These are phyloP conservation scores for Trileptium ribeirensis DNA, from an alignment of 2,888 invertebrate genomes.

Conservation along the genomic window DNA sequence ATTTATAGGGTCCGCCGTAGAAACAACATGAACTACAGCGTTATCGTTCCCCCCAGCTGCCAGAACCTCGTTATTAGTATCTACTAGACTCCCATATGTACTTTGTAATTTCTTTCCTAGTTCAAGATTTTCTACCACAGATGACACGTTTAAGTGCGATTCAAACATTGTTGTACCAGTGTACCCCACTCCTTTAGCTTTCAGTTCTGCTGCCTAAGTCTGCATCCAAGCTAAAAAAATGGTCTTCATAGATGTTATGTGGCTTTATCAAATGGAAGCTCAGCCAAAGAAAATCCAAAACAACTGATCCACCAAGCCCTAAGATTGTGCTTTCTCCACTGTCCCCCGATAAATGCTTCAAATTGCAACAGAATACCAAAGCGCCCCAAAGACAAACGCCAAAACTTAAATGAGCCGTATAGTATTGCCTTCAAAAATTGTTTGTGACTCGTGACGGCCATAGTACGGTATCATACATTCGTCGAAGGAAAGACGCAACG, in stretches of 20 bases:
- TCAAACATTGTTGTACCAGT: slow-evolving; percentile 39
- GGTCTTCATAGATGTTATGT: slow-evolving; percentile 41
- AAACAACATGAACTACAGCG: background rate
- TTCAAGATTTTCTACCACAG: background rate
- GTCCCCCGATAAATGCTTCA: slow-evolving; percentile 46
- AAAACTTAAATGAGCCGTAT: slow-evolving; percentile 47
- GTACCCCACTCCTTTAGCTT: slow-evolving; percentile 30
- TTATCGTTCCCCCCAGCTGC: background rate
- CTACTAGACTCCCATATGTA: background rate
- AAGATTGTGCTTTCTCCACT: slow-evolving; percentile 30
- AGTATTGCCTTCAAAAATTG: slow-evolving; percentile 46
- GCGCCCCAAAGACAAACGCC: slow-evolving; percentile 42
- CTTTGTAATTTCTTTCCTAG: background rate
- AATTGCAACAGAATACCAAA: slow-evolving; percentile 47
- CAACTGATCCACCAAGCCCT: slow-evolving; percentile 34
- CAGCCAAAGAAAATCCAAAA: slow-evolving; percentile 33
- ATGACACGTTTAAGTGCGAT: background rate
- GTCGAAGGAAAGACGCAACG: slow-evolving; percentile 39
- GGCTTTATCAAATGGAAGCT: slow-evolving; percentile 30
- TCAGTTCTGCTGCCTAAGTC: slow-evolving; percentile 36
- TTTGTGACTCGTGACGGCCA: slow-evolving; percentile 46
- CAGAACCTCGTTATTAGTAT: background rate
- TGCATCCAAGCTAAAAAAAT: slow-evolving; percentile 42
- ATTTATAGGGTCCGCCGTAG: background rate
- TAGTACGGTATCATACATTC: slow-evolving; percentile 48